Base-by-base conservation (phyloP, 2,888 invertebrate genomes). In the Caenorhabditis plicata region DNA sequence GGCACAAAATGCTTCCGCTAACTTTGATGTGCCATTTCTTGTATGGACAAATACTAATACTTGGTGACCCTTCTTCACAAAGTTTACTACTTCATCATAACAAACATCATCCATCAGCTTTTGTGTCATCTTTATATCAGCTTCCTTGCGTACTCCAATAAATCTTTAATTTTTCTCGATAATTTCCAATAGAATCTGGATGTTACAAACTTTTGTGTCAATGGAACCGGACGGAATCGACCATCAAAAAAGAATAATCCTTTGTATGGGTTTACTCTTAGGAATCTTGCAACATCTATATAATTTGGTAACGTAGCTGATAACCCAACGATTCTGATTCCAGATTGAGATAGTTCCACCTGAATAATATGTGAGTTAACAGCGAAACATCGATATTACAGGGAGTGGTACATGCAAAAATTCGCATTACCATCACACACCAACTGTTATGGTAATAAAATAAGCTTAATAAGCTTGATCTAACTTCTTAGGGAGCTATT, bases 251-350 rank as follows among this genome's bases (percentile, higher is more conserved):
- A 85, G 80, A 85, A 85, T 9, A 85, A 77, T 2, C 85, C 85
- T n/a, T 77, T 79, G 81, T 89, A 87, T 0, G 91, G 90, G 83
- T 95, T 95, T 0, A 99, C 98, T 15, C 91, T 85, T 11, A 99
- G 85, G 82, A 99, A 99, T 68, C 87, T 85, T 2, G 96, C 93
- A 23, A 98, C 95, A 83, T 99, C 96, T 3, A 91, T 83, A 82
- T 98, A 99, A 83, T 98, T 98, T 1, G 98, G 98, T 62, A 99
- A 83, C 0, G 98, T 98, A 9, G 98, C 98, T 0, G 96, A 78
- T 23, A 78, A 62, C 29, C 79, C 79, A 40, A 99, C 90, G 62
- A 99, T 95, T 42, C 98, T 86, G 53, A 98, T 95, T 90, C 94
- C 93, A 35, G 81, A 82, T 76, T 85, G 84, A 27, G 82, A 80